A percentile compares a stretch with the other conserved stretches of the same genome.
These are phyloP conservation scores for Agelas oroides DNA, from an alignment of 37 sponge, comb jelly and placozoan genomes.

Conservation along the genomic window DNA sequence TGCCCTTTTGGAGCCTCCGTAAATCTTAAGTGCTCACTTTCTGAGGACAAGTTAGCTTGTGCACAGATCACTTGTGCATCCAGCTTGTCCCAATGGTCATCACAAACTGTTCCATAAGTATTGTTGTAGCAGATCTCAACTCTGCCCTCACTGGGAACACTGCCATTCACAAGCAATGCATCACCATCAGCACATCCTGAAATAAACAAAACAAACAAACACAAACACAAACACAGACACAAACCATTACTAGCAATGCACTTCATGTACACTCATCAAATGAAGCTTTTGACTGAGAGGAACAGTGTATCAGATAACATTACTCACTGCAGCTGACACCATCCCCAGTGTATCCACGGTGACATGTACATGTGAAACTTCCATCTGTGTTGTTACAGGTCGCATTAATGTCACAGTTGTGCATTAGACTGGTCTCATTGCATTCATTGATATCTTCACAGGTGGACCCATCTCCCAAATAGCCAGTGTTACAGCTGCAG, in stretches of 20 bases:
- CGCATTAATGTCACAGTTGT: conserved; percentile 9
- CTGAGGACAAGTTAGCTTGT: too few relatives aligned
- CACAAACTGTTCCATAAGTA: conserved; percentile 44
- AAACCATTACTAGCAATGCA: too few relatives aligned
- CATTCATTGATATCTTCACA: conserved; percentile 55
- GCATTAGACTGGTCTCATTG: neutral
- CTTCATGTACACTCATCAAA: too few relatives aligned
- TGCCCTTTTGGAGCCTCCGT: too few relatives aligned
- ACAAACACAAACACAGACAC: neutral
- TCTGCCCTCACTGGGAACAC: conserved; percentile 30
- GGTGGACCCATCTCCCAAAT: conserved; percentile 1
- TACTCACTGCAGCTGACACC: conserved; percentile 10
- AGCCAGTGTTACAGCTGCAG: conserved; percentile 47
- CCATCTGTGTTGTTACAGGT: conserved; percentile 26
- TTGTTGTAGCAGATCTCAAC: conserved; percentile 45
- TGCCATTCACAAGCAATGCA: conserved; percentile 39
- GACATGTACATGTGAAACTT: conserved; percentile 35
- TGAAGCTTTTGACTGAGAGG: too few relatives aligned
- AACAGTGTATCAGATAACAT: too few relatives aligned
- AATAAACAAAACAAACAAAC: neutral
- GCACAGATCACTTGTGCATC: conserved; percentile 47
- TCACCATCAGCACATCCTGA: conserved; percentile 40
- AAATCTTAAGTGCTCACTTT: neutral
- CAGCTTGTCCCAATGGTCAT: conserved; percentile 36
- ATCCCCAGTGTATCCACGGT: conserved; percentile 34